These are phyloP conservation scores for Ligdia adustata DNA, from an alignment of 2,888 invertebrate genomes.

Conservation along the genomic window DNA sequence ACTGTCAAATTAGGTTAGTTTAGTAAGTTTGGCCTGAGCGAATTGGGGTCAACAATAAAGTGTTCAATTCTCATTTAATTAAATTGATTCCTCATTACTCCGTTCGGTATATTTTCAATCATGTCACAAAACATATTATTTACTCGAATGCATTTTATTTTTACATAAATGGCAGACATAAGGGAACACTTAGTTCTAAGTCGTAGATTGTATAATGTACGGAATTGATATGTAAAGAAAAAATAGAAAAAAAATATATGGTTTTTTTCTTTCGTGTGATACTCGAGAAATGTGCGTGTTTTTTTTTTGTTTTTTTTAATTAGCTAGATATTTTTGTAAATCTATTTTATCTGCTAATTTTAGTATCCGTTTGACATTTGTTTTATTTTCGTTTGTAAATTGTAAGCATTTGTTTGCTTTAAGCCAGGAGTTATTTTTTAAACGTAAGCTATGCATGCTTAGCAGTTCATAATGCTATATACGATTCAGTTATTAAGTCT, in stretches of 20 bases:
- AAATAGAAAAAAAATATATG: slow-evolving; percentile 27
- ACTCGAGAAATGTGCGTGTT: slow-evolving; percentile 60
- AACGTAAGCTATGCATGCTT: slow-evolving; percentile 80
- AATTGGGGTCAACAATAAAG: too few relatives aligned
- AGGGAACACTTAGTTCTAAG: slow-evolving; percentile 32
- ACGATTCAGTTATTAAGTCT: slow-evolving; percentile 63
- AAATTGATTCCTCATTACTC: slow-evolving; percentile 3
- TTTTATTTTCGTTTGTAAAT: slow-evolving; percentile 73
- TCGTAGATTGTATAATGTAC: slow-evolving; percentile 32
- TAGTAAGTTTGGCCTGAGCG: too few relatives aligned
- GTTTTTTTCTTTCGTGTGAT: slow-evolving; percentile 55
- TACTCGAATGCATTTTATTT: slow-evolving; percentile 23
- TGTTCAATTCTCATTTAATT: too few relatives aligned
- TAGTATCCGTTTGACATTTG: slow-evolving; percentile 49
- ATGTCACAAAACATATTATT: slow-evolving; percentile 24
- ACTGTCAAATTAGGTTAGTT: too few relatives aligned
- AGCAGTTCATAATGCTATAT: slow-evolving; percentile 82
- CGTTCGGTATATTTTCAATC: slow-evolving; percentile 1
- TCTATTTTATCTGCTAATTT: slow-evolving; percentile 36
- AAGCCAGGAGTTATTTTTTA: slow-evolving; percentile 64
- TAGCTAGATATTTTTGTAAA: slow-evolving; percentile 48
- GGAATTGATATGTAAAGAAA: slow-evolving; percentile 44
- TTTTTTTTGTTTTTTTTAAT: slow-evolving; percentile 46
- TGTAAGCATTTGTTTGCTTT: slow-evolving; percentile 84
- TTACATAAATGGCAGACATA: slow-evolving; percentile 17